Percentiles rank a stretch among this genome's conserved stretches.
Evolutionary conservation across 2,888 invertebrate species (phyloP).

Genomic region (Rhopalosiphum nymphaeae): DNA sequence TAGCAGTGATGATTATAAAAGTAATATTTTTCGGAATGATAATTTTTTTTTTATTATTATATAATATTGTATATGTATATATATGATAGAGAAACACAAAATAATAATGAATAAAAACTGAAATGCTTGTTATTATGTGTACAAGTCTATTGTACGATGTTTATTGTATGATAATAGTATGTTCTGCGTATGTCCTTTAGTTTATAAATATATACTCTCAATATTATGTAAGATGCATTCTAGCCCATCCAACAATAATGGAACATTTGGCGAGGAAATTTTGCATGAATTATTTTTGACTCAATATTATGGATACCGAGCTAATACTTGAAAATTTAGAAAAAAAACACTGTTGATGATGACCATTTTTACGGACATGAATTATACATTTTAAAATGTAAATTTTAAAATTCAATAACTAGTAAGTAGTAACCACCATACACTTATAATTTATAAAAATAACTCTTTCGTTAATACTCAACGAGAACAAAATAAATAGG

Average conservation of each 20-base stretch:
- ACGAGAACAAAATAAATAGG: neutral
- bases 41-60: neutral
- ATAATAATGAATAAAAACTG: neutral
- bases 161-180: neutral
- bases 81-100: neutral
- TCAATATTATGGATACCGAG: neutral
- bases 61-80: neutral
- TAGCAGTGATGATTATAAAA: neutral
- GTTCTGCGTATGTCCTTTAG: neutral
- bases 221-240: neutral
- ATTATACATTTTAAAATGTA: neutral
- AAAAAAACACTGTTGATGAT: neutral
- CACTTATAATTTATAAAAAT: neutral
- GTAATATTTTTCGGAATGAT: neutral
- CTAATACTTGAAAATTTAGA: neutral
- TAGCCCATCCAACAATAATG: neutral
- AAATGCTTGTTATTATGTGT: neutral
- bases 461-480: neutral
- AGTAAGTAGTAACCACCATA: neutral
- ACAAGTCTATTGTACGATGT: neutral
- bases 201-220: neutral
- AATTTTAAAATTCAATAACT: neutral
- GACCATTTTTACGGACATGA: neutral
- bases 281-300: neutral
- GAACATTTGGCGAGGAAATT: neutral